Percentiles rank a stretch among this genome's conserved stretches.
Conservation (phyloP, 2,113 vertebrate genomes). For the Melospiza melodia region DNA sequence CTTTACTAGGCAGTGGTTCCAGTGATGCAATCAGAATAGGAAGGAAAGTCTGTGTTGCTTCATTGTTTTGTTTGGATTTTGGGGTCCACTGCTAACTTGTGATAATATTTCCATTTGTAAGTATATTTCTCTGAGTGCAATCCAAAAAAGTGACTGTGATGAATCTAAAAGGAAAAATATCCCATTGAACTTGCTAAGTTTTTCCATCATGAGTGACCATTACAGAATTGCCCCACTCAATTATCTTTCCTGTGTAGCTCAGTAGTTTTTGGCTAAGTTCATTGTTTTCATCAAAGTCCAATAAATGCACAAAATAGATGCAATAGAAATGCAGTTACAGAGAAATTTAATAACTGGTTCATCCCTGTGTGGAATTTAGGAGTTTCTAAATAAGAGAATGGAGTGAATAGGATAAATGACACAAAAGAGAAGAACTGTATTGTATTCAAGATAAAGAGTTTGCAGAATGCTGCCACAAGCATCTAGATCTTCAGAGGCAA, state of each 20-base stretch:
- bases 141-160: constrained; percentile 46
- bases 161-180: constrained; percentile 26
- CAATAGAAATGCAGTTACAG: not conserved
- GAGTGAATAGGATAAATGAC: not conserved
- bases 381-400: not conserved
- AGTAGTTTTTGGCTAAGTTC: not conserved
- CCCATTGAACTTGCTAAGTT: not conserved
- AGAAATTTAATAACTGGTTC: not conserved
- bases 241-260: constrained; percentile 14
- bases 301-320: not conserved
- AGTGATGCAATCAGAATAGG: constrained; percentile 49
- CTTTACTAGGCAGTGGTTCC: not conserved
- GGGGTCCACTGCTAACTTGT: constrained; percentile 33
- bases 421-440: not conserved
- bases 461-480: not conserved
- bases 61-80: constrained; percentile 60
- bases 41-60: constrained; percentile 53
- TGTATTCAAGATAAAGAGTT: not conserved
- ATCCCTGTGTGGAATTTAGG: not conserved
- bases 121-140: constrained; percentile 13
- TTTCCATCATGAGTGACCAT: constrained; percentile 19
- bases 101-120: constrained; percentile 49
- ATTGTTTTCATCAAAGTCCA: not conserved
- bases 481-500: not conserved
- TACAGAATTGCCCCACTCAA: not conserved